These are phyloP conservation scores for Oscheius onirici DNA, from an alignment of 2,888 invertebrate species.

Conservation along the genomic window DNA sequence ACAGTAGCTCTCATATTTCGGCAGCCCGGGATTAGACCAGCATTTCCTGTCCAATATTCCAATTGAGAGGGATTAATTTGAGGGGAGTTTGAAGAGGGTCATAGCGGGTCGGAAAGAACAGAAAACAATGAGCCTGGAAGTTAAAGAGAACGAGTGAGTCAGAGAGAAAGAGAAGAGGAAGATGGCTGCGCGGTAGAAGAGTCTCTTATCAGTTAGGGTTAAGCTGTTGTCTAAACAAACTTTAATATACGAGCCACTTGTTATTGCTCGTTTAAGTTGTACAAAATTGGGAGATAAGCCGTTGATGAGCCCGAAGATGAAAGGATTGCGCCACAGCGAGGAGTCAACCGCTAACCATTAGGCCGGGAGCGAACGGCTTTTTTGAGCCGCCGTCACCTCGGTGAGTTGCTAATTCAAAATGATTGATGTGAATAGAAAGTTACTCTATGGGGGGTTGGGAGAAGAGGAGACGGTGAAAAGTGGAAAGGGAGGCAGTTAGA, in stretches of 20 bases:
- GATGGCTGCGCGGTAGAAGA: not conserved
- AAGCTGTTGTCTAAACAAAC: not conserved
- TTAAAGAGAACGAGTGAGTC: not conserved
- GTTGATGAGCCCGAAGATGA: constrained; percentile 2
- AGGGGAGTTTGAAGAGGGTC: not conserved
- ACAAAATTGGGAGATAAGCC: constrained; percentile 13
- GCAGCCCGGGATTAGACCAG: not conserved
- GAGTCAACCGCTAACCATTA: constrained; percentile 19
- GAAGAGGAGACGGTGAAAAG: not conserved
- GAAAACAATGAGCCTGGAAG: not conserved
- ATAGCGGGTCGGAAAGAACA: not conserved
- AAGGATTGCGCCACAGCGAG: constrained; percentile 18
- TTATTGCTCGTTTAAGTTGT: not conserved
- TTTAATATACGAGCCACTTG: not conserved
- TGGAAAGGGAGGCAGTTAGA: not conserved
- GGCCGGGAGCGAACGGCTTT: not conserved
- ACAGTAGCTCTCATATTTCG: constrained; percentile 17
- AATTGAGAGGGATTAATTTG: not conserved
- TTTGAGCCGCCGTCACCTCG: constrained; percentile 11
- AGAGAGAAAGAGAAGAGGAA: not conserved
- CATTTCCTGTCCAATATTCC: constrained; percentile 4
- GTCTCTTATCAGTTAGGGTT: not conserved
- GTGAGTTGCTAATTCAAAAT: constrained; percentile 1
- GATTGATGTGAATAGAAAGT: constrained; percentile 4
- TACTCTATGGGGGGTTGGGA: not conserved